Evolutionary conservation across 2,888 invertebrate genomes (phyloP), one percentile per base, ranked within the genome.

Genomic region (Frankliniella intonsa): DNA sequence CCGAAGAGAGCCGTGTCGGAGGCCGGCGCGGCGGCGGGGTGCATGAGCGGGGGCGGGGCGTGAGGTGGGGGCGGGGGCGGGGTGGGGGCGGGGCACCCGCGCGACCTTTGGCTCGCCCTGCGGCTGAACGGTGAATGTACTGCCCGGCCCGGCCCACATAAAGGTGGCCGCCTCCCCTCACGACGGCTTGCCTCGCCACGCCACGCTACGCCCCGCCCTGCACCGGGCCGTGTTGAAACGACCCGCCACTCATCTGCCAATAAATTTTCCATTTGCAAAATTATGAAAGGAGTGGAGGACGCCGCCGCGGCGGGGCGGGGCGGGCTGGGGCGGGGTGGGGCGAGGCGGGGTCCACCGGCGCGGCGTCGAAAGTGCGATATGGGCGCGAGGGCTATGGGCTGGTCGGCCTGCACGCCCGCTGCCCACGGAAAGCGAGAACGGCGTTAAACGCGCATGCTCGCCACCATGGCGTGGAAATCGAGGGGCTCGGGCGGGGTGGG

Each of bases 351-450:
- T 76, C 69, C 25, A 76, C 69, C 69, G 69, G 22, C 69, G 69
- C 69, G 69, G 22, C 69, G 69, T 76, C 69, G 69, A 76, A 76
- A 76, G 69, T 76, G 69, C 69, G 69, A 22, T 76, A 76, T 76
- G 69, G 69, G 14, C 62, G 62, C 62, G 14, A 38, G 38, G 38
- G 38, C 38, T 38, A 38, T 38, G 38, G 38, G 38, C 38, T 38
- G 38, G 38, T 38, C 38, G 38, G 38, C 38, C 38, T 38, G 14
- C 62, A 17, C 62, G 14, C 55, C 55, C 62, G 69, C 69, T 22
- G 69, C 25, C 69, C 69, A 22, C 69, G 69, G 69, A 76, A 76
- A 76, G 69, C 69, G 69, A 76, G 69, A 76, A 76, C 22, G 69
- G 25, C 25, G 69, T 76, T 76, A 76, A 76, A 76, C 69, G 69